phyloP scores from a whole-genome alignment of 2,888 invertebrate genomes.

The Cepaea hortensis region DNA sequence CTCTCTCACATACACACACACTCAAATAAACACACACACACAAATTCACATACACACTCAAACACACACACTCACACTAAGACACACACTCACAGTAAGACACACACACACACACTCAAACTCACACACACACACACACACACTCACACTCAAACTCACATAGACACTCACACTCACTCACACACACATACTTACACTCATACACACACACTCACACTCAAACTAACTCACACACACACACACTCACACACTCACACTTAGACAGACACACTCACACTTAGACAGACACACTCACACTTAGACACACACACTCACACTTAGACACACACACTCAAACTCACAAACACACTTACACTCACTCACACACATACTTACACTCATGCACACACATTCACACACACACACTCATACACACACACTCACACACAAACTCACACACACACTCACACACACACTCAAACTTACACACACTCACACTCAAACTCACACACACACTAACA shows the following conservation, averaged over 20 bases:
- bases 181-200: no score
- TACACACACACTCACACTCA: background rate
- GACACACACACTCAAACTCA: background rate
- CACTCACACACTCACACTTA: no score
- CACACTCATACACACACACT: background rate
- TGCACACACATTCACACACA: no score
- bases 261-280: no score
- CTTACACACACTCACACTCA: no score
- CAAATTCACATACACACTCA: background rate
- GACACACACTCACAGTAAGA: background rate
- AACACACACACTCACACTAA: background rate
- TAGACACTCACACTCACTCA: background rate
- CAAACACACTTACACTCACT: background rate
- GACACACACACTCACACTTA: background rate
- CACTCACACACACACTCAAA: background rate
- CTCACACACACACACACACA: background rate
- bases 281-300: background rate
- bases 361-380: background rate
- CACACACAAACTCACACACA: background rate
- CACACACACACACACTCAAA: background rate
- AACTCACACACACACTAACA: no score
- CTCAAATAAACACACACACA: background rate
- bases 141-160: no score
- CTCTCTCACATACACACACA: background rate
- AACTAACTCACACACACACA: no score